Base-by-base conservation (phyloP, 2,888 invertebrate genomes). In the Pollenia amentaria region DNA sequence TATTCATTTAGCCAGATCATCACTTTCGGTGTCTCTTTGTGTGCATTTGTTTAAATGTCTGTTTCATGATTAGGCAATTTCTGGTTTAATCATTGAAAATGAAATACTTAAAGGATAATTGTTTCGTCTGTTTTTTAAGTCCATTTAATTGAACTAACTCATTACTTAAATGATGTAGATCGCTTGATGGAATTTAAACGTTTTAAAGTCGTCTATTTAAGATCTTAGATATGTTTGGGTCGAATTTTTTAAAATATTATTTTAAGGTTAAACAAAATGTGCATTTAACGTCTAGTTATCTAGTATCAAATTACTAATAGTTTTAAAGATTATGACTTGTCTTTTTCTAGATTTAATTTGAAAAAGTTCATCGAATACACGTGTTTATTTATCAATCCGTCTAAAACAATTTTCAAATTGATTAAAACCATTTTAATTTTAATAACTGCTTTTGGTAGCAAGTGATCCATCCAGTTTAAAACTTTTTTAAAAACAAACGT, bases 101-200 rank as follows among this genome's bases (percentile, higher is more conserved):
- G 16, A 62, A 64, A 64, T 62, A 7, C 29, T 29, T 11, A 79
- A 53, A 10, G 14, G 42, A 64, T 64, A 40, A 72, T 55, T 72
- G 29, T 4, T 51, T 44, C 75, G 72, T 77, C 46, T 65, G 40
- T 69, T 44, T 57, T 79, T 88, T 75, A 40, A 78, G 53, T 48
- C n/a, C 14, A 18, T 85, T 84, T 87, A 88, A 88, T 89, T 88
- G 86, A 87, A 84, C 87, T 88, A 77, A 87, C 29, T 29, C 29
- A 29, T 29, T 29, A 29, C 29, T 89, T 89, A 89, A 87, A 81
- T 64, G 40, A 18, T 53, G 7, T 21, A 65, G 51, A 51, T 51
- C 72, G 85, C 75, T 85, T 85, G 87, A 81, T 83, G 76, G 51
- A 18, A 72, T 84, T 85, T 85, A 46, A 62, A 73, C 51, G n/a